Base-by-base conservation (phyloP, 2,113 vertebrate genomes). In the Dipodomys spectabilis region DNA sequence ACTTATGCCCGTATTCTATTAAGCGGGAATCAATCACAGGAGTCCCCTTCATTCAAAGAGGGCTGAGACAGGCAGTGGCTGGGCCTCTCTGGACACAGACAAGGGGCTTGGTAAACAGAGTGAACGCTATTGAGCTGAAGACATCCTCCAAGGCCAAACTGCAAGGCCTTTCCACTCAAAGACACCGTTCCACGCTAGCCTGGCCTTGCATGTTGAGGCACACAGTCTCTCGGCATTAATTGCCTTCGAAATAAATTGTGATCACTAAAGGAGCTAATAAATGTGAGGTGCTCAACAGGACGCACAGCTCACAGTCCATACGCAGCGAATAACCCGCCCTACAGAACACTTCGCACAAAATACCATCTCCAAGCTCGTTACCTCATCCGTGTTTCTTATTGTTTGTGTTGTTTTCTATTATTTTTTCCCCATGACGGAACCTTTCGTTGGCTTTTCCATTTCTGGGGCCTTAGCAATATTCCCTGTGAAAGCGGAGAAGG, bases 261-360 rank as follows among this genome's bases (percentile, higher is more conserved):
- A 18, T 72, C 44, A 9, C 44, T 35, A 84, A 49, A 35, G 19
- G 5, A 75, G 25, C 22, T 35, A 57, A 35, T 44, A 28, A 28
- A 57, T 11, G 23, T 16, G 20, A 71, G n/a, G n/a, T 5, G 1
- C 0, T 39, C 7, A 6, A 20, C 20, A 27, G 2, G 0, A 1
- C 9, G 27, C 32, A 4, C 5, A 9, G 11, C 19, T 44, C 0
- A 0, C 1, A 16, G 11, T 6, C n/a, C 25, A 22, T 0, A 12
- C 16, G 64, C 62, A 39, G 1, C 2, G 5, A 80, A 4, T 7
- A 1, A 2, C 6, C n/a, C 3, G 13, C 0, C 20, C 57, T 23
- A 57, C 6, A 1, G 6, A 32, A 53, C 19, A 30, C 6, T 22
- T 28, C 9, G 28, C 69, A 84, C 78, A 32, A 11, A 32, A n/a